Evolutionary conservation across 2,113 vertebrate genomes (phyloP).

Genomic region (Parotia lawesii): DNA sequence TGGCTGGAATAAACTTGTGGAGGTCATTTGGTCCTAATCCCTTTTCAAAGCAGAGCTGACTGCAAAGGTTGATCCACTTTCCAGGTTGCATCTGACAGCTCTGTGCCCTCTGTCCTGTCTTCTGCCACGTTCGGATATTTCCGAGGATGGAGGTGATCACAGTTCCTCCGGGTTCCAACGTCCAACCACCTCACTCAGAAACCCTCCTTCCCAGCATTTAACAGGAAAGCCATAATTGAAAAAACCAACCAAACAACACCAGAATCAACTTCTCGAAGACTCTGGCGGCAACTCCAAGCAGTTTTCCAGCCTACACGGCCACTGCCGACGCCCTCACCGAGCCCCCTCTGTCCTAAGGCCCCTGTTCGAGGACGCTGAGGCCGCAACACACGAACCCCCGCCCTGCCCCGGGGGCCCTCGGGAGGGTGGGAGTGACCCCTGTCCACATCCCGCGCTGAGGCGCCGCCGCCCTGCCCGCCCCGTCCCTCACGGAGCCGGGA

Average conservation of each 20-base stretch:
- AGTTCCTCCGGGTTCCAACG: fast-evolving
- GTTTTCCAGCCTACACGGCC: fast-evolving
- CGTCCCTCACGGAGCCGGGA: background rate
- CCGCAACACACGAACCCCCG: fast-evolving
- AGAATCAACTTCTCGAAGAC: no score
- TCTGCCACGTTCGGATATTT: fast-evolving
- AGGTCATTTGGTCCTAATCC: no score
- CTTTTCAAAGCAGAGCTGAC: background rate
- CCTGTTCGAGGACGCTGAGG: background rate
- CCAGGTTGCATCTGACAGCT: background rate
- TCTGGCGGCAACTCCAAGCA: no score
- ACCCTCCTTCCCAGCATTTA: background rate
- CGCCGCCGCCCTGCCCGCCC: background rate
- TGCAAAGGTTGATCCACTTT: fast-evolving
- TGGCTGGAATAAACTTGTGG: background rate
- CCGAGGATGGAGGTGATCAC: background rate
- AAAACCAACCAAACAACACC: background rate
- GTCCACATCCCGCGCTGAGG: background rate
- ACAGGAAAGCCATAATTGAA: background rate
- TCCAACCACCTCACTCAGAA: background rate
- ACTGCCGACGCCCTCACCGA: background rate
- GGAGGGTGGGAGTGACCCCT: background rate
- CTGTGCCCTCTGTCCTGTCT: background rate
- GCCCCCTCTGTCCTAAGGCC: background rate
- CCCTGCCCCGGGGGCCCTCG: background rate